A percentile compares a stretch with the other conserved stretches of the same genome.
These are phyloP conservation scores for Oscheius sp. DNA, from an alignment of 1,140 invertebrate species.

Conservation along the genomic window DNA sequence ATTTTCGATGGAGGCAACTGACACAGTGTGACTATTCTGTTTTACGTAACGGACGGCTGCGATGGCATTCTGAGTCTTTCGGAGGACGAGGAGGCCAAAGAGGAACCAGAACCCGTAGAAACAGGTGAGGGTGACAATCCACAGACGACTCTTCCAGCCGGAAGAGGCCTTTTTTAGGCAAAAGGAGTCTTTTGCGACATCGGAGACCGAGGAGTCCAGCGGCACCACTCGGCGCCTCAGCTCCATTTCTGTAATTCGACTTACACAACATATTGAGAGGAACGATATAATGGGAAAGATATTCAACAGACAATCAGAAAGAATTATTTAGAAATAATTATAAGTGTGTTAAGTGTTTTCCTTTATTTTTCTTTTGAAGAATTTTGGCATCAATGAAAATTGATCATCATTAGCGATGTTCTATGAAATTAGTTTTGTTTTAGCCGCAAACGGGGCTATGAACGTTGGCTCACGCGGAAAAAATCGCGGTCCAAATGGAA, in stretches of 20 bases:
- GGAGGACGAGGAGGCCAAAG: slow-evolving; percentile 50
- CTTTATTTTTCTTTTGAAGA: no score
- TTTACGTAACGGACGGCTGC: slow-evolving; percentile 53
- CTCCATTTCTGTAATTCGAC: neutral
- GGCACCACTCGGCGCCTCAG: neutral
- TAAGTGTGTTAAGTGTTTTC: no score
- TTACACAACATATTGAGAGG: neutral
- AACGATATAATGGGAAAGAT: neutral
- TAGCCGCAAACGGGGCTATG: no score
- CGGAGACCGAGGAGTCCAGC: neutral
- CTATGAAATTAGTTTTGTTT: no score
- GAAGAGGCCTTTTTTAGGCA: neutral
- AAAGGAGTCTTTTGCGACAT: neutral
- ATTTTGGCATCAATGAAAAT: no score
- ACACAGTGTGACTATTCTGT: slow-evolving; percentile 46
- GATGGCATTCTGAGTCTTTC: slow-evolving; percentile 54
- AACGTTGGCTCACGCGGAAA: no score
- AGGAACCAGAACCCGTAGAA: slow-evolving; percentile 49
- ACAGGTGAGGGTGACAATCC: neutral
- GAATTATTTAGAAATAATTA: no score
- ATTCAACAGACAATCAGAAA: neutral
- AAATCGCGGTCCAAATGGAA: no score
- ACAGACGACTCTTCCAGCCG: neutral
- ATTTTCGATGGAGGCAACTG: slow-evolving; percentile 49
- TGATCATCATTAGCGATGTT: no score